Base-by-base conservation (phyloP, 1,140 invertebrate genomes). In the Oreohelix idahoensis region DNA sequence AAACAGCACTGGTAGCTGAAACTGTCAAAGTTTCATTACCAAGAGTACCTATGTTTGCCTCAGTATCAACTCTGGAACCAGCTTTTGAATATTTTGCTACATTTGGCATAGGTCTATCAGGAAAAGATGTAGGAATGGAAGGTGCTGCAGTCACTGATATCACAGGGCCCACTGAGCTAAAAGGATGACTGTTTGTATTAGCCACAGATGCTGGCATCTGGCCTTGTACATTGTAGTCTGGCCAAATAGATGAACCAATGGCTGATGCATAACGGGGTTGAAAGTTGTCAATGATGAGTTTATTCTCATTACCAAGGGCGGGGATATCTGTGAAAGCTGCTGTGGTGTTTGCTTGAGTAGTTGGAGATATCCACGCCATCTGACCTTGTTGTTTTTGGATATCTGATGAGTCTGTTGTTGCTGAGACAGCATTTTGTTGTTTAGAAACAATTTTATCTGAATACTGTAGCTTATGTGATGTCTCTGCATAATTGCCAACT, bases 311-410 rank as follows among this genome's bases (percentile, higher is more conserved):
- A 11, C 45, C 45, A 49, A 17, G 17, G 17, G 45, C 23, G 23
- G 53, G 53, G 13, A n/a, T 58, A n/a, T 8, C n/a, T 13, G n/a
- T n/a, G n/a, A n/a, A n/a, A n/a, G n/a, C n/a, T n/a, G n/a, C n/a
- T n/a, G n/a, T n/a, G n/a, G n/a, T n/a, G n/a, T 76, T 29, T 17
- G 45, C 5, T 49, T 76, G 11, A 51, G 42, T 32, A 13, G 38
- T 4, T 15, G 74, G 74, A 45, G 74, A 76, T 29, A 76, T 29
- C 74, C 74, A 76, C 45, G 74, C 74, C 29, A 73, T n/a, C 39
- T 73, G 70, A 35, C 35, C 32, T 38, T 10, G 13, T 20, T 36
- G 15, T 38, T 10, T 38, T 20, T 20, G 35, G 35, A 35, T 73
- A 13, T 35, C 26, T 32, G 39, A 4, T 49, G 45, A 49, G 17